These are phyloP conservation scores for Sitophilus oryzae DNA, from an alignment of 1,140 invertebrate genomes.

Conservation along the genomic window DNA sequence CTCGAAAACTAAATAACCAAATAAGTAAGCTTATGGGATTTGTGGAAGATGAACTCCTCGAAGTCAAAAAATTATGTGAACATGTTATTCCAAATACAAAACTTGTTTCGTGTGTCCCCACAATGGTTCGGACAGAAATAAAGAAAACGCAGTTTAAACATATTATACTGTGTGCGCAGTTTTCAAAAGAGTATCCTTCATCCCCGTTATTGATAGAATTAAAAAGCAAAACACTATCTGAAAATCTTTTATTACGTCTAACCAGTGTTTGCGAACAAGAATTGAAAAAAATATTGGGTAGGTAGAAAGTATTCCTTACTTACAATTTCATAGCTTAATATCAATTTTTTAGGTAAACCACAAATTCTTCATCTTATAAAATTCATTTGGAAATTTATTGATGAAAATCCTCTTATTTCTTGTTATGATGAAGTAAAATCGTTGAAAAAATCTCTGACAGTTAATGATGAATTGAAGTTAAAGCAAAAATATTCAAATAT, in stretches of 20 bases:
- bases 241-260: slow-evolving; percentile 57
- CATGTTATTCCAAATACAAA: slow-evolving; percentile 54
- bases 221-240: slow-evolving; percentile 63
- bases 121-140: slow-evolving; percentile 63
- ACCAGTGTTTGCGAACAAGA: slow-evolving; percentile 61
- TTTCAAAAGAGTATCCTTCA: slow-evolving; percentile 57
- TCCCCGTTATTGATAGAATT: slow-evolving; percentile 59
- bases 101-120: slow-evolving; percentile 60
- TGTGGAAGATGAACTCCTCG: slow-evolving; percentile 58
- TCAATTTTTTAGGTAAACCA: slow-evolving; percentile 43
- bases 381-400: slow-evolving; percentile 62
- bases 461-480: slow-evolving; percentile 57
- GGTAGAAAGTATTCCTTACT: too few species aligned
- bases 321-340: too few species aligned
- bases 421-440: slow-evolving; percentile 67
- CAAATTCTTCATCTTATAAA: slow-evolving; percentile 52
- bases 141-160: slow-evolving; percentile 57
- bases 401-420: slow-evolving; percentile 66
- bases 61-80: slow-evolving; percentile 59
- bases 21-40: slow-evolving; percentile 51
- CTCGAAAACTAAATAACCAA: too few species aligned
- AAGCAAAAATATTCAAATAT: slow-evolving; percentile 63
- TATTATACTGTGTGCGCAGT: slow-evolving; percentile 60
- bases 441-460: slow-evolving; percentile 51
- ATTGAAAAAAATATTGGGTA: slow-evolving; percentile 54